Conservation (phyloP, 2,113 vertebrate species). For the Gopherus evgoodei region DNA sequence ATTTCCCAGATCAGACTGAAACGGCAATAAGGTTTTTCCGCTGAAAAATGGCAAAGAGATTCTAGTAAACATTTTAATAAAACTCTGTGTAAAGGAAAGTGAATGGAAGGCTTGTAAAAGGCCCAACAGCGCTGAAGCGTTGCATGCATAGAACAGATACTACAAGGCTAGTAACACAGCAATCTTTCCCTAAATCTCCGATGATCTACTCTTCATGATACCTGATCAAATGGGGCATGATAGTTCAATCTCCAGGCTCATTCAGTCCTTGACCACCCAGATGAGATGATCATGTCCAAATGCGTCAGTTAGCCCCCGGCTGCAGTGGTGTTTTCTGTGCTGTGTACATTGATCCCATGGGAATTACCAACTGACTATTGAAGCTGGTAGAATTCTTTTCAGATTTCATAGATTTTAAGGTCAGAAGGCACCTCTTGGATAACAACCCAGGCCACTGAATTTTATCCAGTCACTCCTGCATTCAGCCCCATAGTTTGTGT, state of each 20-base stretch:
- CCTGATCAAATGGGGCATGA: fast-evolving
- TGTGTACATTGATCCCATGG: not conserved
- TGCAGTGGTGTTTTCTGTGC: not conserved
- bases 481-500: fast-evolving
- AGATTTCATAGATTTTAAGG: not conserved
- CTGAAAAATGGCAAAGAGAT: not conserved
- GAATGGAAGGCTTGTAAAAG: not conserved
- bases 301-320: not conserved
- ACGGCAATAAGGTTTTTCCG: not conserved
- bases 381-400: not conserved
- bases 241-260: fast-evolving
- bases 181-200: not conserved
- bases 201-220: fast-evolving
- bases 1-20: not conserved
- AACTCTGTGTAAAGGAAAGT: not conserved
- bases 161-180: fast-evolving
- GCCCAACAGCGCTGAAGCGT: not conserved
- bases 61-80: constrained; percentile 11
- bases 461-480: not conserved
- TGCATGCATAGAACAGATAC: fast-evolving
- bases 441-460: not conserved
- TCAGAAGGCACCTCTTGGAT: not conserved
- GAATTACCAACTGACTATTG: not conserved
- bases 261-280: fast-evolving
- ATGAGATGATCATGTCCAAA: fast-evolving